Percentiles rank a stretch among this genome's conserved stretches.
phyloP scores from a whole-genome alignment of 2,888 invertebrate genomes.

The Synergus laeviventris region DNA sequence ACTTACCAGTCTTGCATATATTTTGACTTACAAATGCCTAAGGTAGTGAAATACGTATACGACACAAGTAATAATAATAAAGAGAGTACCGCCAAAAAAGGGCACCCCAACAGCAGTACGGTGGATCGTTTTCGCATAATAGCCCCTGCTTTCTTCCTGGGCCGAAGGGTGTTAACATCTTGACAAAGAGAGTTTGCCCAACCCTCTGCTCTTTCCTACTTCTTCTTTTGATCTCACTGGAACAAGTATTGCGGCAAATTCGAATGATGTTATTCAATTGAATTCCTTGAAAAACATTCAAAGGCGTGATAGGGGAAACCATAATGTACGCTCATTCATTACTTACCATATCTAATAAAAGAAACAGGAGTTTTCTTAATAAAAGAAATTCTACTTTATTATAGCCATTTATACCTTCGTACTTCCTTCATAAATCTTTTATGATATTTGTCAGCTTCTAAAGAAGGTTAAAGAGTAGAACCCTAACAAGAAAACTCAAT shows the following conservation, averaged over 20 bases:
- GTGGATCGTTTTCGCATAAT: conserved; percentile 56
- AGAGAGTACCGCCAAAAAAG: not conserved
- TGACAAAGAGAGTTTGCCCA: conserved; percentile 57
- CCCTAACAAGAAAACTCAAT: not conserved
- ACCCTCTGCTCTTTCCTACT: conserved; percentile 45
- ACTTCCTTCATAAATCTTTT: conserved; percentile 19
- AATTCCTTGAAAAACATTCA: conserved; percentile 10
- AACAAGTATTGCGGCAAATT: conserved; percentile 7
- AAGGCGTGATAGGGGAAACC: conserved; percentile 9
- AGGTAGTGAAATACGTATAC: conserved; percentile 1
- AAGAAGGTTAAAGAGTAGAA: not conserved
- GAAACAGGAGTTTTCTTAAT: not conserved
- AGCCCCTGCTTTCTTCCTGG: conserved; percentile 53
- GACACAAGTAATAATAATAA: conserved; percentile 23
- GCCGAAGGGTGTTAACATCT: conserved; percentile 64
- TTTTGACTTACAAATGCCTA: conserved; percentile 15
- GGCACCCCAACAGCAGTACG: conserved; percentile 3
- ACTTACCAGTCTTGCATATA: conserved; percentile 7
- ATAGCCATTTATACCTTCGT: conserved; percentile 2
- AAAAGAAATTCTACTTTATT: conserved; percentile 8
- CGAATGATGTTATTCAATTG: conserved; percentile 30
- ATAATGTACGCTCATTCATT: conserved; percentile 22
- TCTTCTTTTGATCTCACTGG: conserved; percentile 36
- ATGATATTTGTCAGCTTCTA: not conserved
- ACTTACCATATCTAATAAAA: not conserved